Evolutionary conservation across 2,113 vertebrate species (phyloP).

Genomic region (Boulengerochromis microlepis): DNA sequence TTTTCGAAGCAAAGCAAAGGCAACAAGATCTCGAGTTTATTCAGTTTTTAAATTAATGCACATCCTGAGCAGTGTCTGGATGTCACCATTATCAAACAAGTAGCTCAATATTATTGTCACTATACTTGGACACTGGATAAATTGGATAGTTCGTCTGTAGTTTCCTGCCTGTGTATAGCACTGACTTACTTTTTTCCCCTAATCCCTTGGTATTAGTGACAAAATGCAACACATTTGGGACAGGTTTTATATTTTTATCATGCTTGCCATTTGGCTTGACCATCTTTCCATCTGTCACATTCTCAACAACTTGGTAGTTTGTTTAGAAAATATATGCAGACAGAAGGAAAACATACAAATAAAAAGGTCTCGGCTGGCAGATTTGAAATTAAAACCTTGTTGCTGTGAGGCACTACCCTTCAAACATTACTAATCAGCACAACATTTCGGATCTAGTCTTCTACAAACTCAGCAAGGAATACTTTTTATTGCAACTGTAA

Average conservation of each 20-base stretch:
- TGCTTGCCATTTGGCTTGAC: background rate
- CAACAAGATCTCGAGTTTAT: background rate
- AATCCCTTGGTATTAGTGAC: background rate
- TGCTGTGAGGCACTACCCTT: background rate
- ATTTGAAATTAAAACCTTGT: background rate
- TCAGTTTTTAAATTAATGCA: background rate
- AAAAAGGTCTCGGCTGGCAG: background rate
- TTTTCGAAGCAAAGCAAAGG: background rate
- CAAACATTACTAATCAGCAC: background rate
- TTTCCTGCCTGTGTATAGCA: background rate
- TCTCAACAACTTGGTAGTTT: background rate
- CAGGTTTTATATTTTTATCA: background rate
- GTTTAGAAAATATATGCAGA: background rate
- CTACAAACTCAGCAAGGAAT: background rate
- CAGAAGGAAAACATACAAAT: background rate
- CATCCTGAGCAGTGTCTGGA: background rate
- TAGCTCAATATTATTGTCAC: background rate
- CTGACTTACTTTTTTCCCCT: fast-evolving
- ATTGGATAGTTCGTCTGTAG: background rate
- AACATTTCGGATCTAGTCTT: background rate
- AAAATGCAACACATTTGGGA: background rate
- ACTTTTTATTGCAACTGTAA: background rate
- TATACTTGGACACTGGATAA: background rate
- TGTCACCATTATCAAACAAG: background rate
- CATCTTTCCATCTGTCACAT: background rate